Evolutionary conservation across 1,140 invertebrate genomes (phyloP), one percentile per base, ranked within the genome.

Genomic region (Trichoplusia ni): DNA sequence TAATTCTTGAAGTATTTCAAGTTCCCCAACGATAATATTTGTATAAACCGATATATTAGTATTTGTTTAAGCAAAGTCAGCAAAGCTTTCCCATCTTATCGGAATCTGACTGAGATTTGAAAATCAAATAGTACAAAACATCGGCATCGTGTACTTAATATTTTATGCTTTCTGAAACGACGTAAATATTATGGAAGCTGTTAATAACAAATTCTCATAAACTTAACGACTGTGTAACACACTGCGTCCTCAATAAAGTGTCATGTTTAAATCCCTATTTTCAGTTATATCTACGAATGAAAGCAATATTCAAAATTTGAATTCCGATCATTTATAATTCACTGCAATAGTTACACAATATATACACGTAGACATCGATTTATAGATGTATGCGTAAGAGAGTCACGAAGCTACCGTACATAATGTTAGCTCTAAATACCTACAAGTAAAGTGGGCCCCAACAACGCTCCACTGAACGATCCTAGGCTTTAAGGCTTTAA

Each of bases 61-160:
- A 21, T 14, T 46, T 46, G 23, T 13, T 11, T 46, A 46, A 44
- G 9, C 23, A 25, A 44, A 21, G 4, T n/a, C 13, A 7, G 42
- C 7, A 51, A 9, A 31, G 27, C 47, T 51, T 51, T 51, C 8
- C 27, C 5, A 11, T 51, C 8, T 29, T 51, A n/a, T n/a, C n/a
- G n/a, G 16, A 14, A 5, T n/a, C 29, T 19, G 47, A 51, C 29
- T 3, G 27, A 11, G 47, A 51, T 51, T 33, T 8, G 11, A 29
- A 29, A 51, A 51, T 27, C n/a, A 35, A 53, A 40, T 13, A 54
- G 31, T 38, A n/a, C n/a, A n/a, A n/a, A n/a, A n/a, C n/a, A n/a
- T 13, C 21, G 5, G 21, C 25, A 14, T 18, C 19, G n/a, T 9
- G 16, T 19, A 21, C 21, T 40, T 38, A 54, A 8, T 2, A 37